A percentile compares a stretch with the other conserved stretches of the same genome.
phyloP scores from a whole-genome alignment of 1,140 invertebrate genomes.

The Trialeurodes vaporariorum region DNA sequence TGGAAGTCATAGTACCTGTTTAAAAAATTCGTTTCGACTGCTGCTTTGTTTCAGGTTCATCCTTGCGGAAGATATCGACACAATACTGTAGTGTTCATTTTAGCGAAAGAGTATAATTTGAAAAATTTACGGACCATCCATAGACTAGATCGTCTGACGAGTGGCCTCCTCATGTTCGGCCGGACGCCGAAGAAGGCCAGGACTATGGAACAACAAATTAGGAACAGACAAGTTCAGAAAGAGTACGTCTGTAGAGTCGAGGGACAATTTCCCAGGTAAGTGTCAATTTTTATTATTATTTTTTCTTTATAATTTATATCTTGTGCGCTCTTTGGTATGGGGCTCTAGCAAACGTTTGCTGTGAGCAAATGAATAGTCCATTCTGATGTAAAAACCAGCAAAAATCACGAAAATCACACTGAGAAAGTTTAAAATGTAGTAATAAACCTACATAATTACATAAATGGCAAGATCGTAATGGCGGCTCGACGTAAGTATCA shows the following conservation, averaged over 20 bases:
- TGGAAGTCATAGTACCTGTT: too few species aligned
- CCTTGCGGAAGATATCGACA: slow-evolving; percentile 92
- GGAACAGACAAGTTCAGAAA: slow-evolving; percentile 79
- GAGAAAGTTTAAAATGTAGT: too few species aligned
- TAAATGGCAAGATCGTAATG: too few species aligned
- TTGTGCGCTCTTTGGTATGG: too few species aligned
- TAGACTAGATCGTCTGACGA: slow-evolving; percentile 83
- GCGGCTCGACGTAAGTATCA: too few species aligned
- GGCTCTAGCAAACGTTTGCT: too few species aligned
- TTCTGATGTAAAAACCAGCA: too few species aligned
- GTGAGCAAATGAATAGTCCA: too few species aligned
- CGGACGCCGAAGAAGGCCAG: slow-evolving; percentile 82
- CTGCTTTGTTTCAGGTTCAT: slow-evolving; percentile 68
- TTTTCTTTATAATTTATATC: slow-evolving; percentile 25
- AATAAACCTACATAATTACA: too few species aligned
- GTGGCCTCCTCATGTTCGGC: slow-evolving; percentile 86
- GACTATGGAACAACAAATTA: slow-evolving; percentile 88
- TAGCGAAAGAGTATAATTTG: slow-evolving; percentile 90
- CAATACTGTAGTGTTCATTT: slow-evolving; percentile 91
- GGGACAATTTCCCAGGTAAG: slow-evolving; percentile 76
- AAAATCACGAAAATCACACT: too few species aligned
- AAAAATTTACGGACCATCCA: slow-evolving; percentile 88
- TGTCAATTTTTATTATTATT: not conserved
- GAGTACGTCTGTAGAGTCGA: slow-evolving; percentile 95
- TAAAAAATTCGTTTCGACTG: too few species aligned